These are phyloP conservation scores for Rhodophaea formosa DNA, from an alignment of 2,888 invertebrate species.

Conservation along the genomic window DNA sequence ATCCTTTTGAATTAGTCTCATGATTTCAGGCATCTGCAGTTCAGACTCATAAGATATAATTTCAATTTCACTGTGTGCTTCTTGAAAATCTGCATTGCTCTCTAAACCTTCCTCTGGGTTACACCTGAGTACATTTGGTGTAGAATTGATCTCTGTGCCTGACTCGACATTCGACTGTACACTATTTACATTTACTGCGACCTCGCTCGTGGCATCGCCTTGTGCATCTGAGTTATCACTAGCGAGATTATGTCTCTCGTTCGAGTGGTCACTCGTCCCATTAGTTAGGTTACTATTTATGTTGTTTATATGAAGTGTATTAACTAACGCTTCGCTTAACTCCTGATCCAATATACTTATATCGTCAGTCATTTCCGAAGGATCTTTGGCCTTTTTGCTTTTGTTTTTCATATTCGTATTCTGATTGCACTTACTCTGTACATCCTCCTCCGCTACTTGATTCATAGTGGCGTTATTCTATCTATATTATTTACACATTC, in stretches of 20 bases:
- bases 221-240: constrained; percentile 46
- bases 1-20: constrained; percentile 99
- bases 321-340: constrained; percentile 64
- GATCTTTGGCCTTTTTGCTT: constrained; percentile 77
- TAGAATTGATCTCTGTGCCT: constrained; percentile 34
- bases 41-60: constrained; percentile 92
- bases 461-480: constrained; percentile 68
- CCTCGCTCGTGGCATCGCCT: constrained; percentile 45
- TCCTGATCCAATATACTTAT: constrained; percentile 61
- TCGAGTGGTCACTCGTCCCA: constrained; percentile 69
- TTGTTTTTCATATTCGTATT: constrained; percentile 67
- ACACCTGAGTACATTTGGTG: constrained; percentile 40
- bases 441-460: constrained; percentile 65
- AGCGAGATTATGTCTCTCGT: constrained; percentile 47
- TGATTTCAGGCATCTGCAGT: constrained; percentile 98
- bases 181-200: constrained; percentile 63
- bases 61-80: constrained; percentile 57
- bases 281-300: constrained; percentile 71
- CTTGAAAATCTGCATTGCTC: constrained; percentile 43
- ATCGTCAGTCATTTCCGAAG: constrained; percentile 59
- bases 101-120: constrained; percentile 46
- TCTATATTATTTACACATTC: constrained; percentile 73
- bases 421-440: constrained; percentile 69
- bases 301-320: constrained; percentile 70
- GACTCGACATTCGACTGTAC: constrained; percentile 58